A percentile compares a stretch with the other conserved stretches of the same genome.
Evolutionary conservation across 2,888 invertebrate genomes (phyloP).

Genomic region (Caenorhabditis sp.): DNA sequence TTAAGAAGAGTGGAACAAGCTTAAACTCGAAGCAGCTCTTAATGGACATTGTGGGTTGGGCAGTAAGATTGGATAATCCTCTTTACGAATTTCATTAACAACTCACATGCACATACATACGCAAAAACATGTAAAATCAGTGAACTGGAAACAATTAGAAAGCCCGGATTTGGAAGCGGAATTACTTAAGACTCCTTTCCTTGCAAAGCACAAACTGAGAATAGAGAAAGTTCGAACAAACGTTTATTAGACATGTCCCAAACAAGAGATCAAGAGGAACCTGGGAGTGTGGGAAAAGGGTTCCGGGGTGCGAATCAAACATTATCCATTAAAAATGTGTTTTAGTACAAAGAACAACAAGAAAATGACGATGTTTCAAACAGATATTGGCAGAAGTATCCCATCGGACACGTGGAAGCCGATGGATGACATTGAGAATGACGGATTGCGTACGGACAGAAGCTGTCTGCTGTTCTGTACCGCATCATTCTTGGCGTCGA

Average conservation of each 20-base stretch:
- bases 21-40: not conserved
- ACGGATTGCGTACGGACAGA: constrained; percentile 50
- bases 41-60: not conserved
- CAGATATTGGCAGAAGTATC: constrained; percentile 55
- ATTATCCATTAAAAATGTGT: too few species aligned
- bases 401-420: constrained; percentile 52
- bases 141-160: constrained; percentile 39
- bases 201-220: too few species aligned
- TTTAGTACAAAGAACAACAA: constrained; percentile 54
- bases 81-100: constrained; percentile 23
- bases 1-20: constrained; percentile 12
- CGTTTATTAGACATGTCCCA: too few species aligned
- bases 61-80: constrained; percentile 24
- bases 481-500: constrained; percentile 45
- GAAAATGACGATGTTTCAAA: constrained; percentile 49
- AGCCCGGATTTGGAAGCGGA: not conserved
- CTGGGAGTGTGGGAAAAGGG: too few species aligned
- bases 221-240: too few species aligned
- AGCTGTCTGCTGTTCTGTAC: constrained; percentile 45
- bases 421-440: constrained; percentile 45
- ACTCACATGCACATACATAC: constrained; percentile 5
- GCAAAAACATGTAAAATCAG: constrained; percentile 32
- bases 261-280: too few species aligned
- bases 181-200: constrained; percentile 14
- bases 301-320: too few species aligned